Base-by-base conservation (phyloP, 2,113 vertebrate genomes). In the Indri indri region DNA sequence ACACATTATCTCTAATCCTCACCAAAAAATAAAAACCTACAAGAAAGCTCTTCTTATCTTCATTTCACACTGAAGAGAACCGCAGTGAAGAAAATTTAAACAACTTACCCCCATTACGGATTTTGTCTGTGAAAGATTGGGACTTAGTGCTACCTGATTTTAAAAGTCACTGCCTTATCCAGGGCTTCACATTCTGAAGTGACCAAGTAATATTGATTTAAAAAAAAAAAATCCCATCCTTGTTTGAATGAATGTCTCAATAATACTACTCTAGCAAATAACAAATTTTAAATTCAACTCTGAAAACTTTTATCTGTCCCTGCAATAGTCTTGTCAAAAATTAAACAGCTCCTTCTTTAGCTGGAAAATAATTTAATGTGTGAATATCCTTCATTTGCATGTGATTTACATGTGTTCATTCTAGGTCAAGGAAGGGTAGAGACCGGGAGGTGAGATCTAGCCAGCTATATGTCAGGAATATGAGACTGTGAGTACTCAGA, bases 281-380 rank as follows among this genome's bases (percentile, higher is more conserved):
- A 59, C 37, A 94, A 70, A 96, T 68, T 97, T 63, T 88, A 91
- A 73, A 74, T 84, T 92, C 50, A 94, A 91, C 32, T 91, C 57
- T 68, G 61, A 80, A 82, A 74, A 83, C 81, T 66, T 93, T 59
- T 91, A 71, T 74, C 9, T 61, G 27, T 27, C 59, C 59, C 17
- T 74, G n/a, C 7, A 71, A 81, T 4, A 83, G 37, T 74, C 88
- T 92, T 81, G 7, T 76, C 80, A 93, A 93, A 96, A 96, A 84
- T 52, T 66, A 96, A 97, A 84, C 20, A 65, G 11, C 42, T 65
- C 50, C 52, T 74, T 90, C 57, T 94, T 95, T 92, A 84, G 59
- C 18, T 61, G 37, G 65, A 94, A 97, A 81, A 96, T 95, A 93
- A 96, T 74, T 95, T 92, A 91, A 87, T 59, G 47, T 87, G 63